These are phyloP conservation scores for Magallana nippona DNA, from an alignment of 2,888 invertebrate genomes.

Conservation along the genomic window DNA sequence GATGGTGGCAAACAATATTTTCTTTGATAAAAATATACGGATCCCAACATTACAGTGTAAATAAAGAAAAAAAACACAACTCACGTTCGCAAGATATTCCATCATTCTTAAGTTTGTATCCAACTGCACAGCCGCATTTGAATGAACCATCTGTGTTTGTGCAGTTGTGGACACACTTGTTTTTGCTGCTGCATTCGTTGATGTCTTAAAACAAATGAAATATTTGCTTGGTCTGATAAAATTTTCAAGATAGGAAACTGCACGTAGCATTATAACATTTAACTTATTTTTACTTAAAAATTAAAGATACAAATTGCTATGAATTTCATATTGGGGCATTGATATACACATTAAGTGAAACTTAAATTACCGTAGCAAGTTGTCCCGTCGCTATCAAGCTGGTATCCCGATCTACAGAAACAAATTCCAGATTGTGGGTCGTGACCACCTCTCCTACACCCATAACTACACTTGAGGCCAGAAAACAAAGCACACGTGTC, in stretches of 20 bases:
- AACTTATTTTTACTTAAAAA: no score
- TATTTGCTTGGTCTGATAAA: no score
- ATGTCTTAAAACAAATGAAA: not conserved
- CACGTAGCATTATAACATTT: no score
- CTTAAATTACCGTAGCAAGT: conserved; percentile 45
- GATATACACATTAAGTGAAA: no score
- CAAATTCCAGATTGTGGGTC: conserved; percentile 40
- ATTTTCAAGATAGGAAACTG: no score
- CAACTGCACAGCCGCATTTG: not conserved
- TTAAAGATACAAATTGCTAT: no score
- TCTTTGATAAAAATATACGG: no score
- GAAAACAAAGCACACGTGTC: conserved; percentile 7
- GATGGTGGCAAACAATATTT: not conserved
- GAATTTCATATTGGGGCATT: no score
- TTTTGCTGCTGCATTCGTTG: not conserved
- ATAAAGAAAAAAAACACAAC: no score
- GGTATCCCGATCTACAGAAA: conserved; percentile 54
- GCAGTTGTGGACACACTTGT: not conserved
- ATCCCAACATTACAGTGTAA: no score
- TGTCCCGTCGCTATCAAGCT: conserved; percentile 34
- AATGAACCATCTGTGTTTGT: conserved; percentile 1
- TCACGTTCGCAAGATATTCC: conserved; percentile 36
- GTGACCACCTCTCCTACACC: conserved; percentile 44
- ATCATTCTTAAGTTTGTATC: conserved; percentile 29
- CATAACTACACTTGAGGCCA: conserved; percentile 44